A percentile compares a stretch with the other conserved stretches of the same genome.
phyloP scores from a whole-genome alignment of 2,888 invertebrate genomes.

The Dryadula phaetusa region DNA sequence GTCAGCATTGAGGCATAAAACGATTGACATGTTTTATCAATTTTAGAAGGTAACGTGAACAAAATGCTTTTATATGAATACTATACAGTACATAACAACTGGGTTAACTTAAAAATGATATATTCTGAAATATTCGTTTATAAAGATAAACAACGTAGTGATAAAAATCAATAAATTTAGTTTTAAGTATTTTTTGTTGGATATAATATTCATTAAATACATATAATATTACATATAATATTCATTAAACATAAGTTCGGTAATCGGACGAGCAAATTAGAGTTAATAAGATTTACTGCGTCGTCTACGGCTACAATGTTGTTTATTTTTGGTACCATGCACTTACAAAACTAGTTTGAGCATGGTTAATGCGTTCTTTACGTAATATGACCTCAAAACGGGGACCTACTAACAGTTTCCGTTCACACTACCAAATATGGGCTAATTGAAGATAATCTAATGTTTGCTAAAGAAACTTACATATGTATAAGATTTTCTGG shows the following conservation, averaged over 20 bases:
- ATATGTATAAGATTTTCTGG: conserved; percentile 36
- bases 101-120: neutral
- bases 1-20: conserved; percentile 3
- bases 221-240: neutral
- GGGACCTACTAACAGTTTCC: conserved; percentile 47
- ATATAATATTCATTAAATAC: neutral
- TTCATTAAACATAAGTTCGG: conserved; percentile 21
- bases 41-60: conserved; percentile 5
- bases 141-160: neutral
- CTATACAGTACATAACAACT: neutral
- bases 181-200: neutral
- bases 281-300: conserved; percentile 61
- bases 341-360: conserved; percentile 69
- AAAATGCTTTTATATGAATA: conserved; percentile 19
- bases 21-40: conserved; percentile 6
- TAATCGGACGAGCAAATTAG: conserved; percentile 39
- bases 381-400: conserved; percentile 51
- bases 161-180: neutral
- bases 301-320: conserved; percentile 68
- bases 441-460: conserved; percentile 51
- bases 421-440: conserved; percentile 50
- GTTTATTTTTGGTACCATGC: conserved; percentile 74
- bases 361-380: conserved; percentile 46
- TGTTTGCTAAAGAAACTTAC: conserved; percentile 45
- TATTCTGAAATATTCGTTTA: too few relatives aligned